These are phyloP conservation scores for Chalcis sispes DNA, from an alignment of 2,888 invertebrate genomes.

Conservation along the genomic window DNA sequence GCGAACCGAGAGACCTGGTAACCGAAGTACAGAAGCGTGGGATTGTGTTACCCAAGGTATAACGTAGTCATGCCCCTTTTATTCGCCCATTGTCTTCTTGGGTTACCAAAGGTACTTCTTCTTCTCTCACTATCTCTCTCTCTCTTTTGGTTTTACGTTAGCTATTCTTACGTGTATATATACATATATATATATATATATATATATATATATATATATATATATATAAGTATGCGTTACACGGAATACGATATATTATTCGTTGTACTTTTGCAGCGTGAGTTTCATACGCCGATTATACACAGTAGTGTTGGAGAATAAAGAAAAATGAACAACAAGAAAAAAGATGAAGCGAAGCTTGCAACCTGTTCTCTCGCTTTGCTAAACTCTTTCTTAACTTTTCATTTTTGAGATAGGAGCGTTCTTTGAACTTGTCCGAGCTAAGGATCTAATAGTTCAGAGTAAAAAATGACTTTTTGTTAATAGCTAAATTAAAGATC, in stretches of 20 bases:
- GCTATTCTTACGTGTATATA: background rate
- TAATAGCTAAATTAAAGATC: too few relatives aligned
- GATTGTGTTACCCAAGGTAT: constrained; percentile 66
- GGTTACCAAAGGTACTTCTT: constrained; percentile 64
- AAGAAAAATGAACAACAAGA: background rate
- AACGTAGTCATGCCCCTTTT: constrained; percentile 40
- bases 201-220: too few relatives aligned
- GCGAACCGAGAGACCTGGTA: constrained; percentile 59
- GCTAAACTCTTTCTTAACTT: background rate
- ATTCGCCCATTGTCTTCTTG: constrained; percentile 70
- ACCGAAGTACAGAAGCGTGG: constrained; percentile 66
- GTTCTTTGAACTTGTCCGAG: too few relatives aligned
- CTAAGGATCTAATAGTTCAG: too few relatives aligned
- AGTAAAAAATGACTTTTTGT: too few relatives aligned
- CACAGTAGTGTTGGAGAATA: background rate
- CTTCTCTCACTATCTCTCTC: background rate
- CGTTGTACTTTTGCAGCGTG: constrained; percentile 32
- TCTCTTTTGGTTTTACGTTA: background rate
- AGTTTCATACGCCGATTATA: constrained; percentile 52
- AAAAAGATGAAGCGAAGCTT: background rate
- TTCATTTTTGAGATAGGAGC: too few relatives aligned
- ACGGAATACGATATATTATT: constrained; percentile 38
- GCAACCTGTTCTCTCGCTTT: background rate
- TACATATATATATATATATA: too few relatives aligned
- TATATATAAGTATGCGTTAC: background rate